Evolutionary conservation across 2,797 vertebrate genomes (phyloP), one percentile per base, ranked within the genome.

Genomic region (Chaunax sp.): DNA sequence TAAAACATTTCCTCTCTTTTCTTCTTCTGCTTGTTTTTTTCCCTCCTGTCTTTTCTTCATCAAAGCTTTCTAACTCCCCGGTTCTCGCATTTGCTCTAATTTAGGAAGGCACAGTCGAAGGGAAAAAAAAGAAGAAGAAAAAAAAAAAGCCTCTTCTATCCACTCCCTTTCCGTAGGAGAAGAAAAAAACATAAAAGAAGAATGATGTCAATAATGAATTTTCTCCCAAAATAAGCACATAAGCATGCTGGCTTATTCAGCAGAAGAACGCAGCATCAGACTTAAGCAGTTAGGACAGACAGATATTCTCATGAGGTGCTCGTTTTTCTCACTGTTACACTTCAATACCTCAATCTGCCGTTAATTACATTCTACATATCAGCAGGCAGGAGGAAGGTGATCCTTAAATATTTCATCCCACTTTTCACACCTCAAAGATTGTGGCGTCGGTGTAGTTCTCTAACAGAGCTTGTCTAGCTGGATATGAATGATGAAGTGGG

Each of bases 51-150:
- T 40, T 53, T 38, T 57, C 51, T 30, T 68, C 63, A 69, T 82
- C 67, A 64, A 72, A 83, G 66, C 58, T 54, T 70, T 57, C 45
- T 25, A 47, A 71, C 35, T 79, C 72, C 20, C 35, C 11, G 13
- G n/a, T 63, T 72, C 45, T 26, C 62, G 44, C 52, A 64, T 80
- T 72, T 69, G 62, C 64, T 75, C 61, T 50, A 76, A 74, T 85
- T 87, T 76, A 68, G 63, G 56, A 64, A 51, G 33, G 66, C 26
- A 61, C 62, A 43, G 63, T 69, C 12, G 3, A 30, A 66, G 26
- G 19, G 30, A 14, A 52, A 30, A 58, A 40, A 0, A n/a, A n/a
- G n/a, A n/a, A n/a, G n/a, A n/a, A n/a, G n/a, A 20, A 18, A 47
- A 26, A 28, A 41, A 35, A 46, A 49, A 44, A 10, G 51, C 16